Evolutionary conservation across 2,797 vertebrate species (phyloP), one percentile per base, ranked within the genome.

Genomic region (Eospalax fontanierii): DNA sequence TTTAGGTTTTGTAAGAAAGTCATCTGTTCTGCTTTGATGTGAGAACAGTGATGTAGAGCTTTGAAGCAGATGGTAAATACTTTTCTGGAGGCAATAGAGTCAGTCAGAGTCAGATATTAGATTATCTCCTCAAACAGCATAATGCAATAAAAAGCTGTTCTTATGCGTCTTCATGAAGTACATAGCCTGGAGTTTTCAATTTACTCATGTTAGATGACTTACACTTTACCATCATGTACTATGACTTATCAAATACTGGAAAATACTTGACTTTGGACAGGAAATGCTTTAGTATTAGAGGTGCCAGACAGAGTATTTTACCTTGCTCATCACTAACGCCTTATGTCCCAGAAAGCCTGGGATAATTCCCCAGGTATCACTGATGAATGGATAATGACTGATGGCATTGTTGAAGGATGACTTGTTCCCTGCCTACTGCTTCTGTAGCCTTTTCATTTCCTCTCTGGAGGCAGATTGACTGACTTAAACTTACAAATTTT

Each of bases 191-290:
- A 63, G 66, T 76, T 90, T 93, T 54, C 14, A 46, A 86, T 87
- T 83, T 8, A 43, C 63, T 91, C 22, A 6, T 46, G n/a, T 90
- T 78, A 94, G 26, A 70, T 87, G 66, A 93, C 38, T 89, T 46
- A 33, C 43, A 94, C 15, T 81, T 86, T 78, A 78, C 26, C 24
- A 63, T 57, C 24, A 28, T 40, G 79, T 94, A 5, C 61, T 57
- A 73, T 57, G 54, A 86, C 73, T 92, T 74, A 78, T 14, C 10
- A 26, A 83, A 85, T 57, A 22, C 10, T 61, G 87, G 33, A n/a
- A 87, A 80, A 73, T 28, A 35, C 4, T 33, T 76, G 19, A 90
- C 57, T 91, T 43, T 90, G 10, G 59, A 26, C 24, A 71, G 46
- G 30, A 94, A 43, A 43, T 50, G 19, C 50, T 70, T 95, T 22